Percentiles rank a stretch among this genome's conserved stretches.
phyloP scores from a whole-genome alignment of 2,797 vertebrate genomes.

The Brachyrhaphis roseni region DNA sequence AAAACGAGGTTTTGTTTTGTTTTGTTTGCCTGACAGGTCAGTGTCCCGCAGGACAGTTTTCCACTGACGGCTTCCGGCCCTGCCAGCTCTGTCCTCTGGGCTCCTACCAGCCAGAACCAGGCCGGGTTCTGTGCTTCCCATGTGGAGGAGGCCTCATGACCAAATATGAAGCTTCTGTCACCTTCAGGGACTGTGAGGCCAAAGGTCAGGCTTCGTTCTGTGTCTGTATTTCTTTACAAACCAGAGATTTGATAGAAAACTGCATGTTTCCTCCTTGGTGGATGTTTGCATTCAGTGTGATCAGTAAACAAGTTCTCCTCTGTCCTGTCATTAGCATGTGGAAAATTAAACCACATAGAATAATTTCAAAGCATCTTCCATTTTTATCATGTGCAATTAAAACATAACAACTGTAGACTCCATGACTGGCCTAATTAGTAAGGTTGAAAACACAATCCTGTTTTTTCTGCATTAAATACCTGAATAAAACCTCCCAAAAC shows the following conservation, averaged over 20 bases:
- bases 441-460: not conserved
- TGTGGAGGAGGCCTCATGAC: slow-evolving; percentile 94
- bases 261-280: not conserved
- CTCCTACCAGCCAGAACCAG: slow-evolving; percentile 89
- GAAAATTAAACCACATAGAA: not conserved
- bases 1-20: not conserved
- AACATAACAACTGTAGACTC: not conserved
- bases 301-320: not conserved
- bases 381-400: not conserved
- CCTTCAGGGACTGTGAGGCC: slow-evolving; percentile 95
- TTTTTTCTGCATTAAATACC: not conserved
- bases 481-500: not conserved
- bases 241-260: not conserved
- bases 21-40: slow-evolving; percentile 82
- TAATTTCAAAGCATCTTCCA: not conserved
- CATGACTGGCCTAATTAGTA: not conserved
- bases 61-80: slow-evolving; percentile 90
- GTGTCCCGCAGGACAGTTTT: slow-evolving; percentile 91
- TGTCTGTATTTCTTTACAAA: not conserved
- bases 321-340: not conserved
- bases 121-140: slow-evolving; percentile 91
- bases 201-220: slow-evolving; percentile 83
- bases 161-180: slow-evolving; percentile 84
- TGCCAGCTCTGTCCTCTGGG: slow-evolving; percentile 87
- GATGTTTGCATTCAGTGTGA: not conserved